Percentiles rank a stretch among this genome's conserved stretches.
These are phyloP conservation scores for Hypomecis punctinalis DNA, from an alignment of 2,888 invertebrate genomes.

Conservation along the genomic window DNA sequence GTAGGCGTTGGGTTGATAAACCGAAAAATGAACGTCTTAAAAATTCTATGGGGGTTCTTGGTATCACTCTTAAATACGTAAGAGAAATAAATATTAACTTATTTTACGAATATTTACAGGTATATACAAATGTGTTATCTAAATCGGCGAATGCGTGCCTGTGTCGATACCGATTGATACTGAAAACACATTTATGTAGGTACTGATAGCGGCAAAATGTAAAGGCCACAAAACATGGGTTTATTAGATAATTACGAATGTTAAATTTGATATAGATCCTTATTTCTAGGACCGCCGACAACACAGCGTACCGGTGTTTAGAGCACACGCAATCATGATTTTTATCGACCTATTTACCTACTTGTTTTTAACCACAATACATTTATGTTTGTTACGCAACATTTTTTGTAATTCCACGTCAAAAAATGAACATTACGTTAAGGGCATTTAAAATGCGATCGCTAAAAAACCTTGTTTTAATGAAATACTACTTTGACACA, in stretches of 20 bases:
- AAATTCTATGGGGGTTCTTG: too few relatives aligned
- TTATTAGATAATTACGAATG: constrained; percentile 78
- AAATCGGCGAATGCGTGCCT: constrained; percentile 58
- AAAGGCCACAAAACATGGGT: constrained; percentile 79
- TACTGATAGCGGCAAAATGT: constrained; percentile 78
- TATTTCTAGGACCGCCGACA: constrained; percentile 51
- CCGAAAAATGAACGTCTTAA: too few relatives aligned
- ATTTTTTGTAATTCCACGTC: too few relatives aligned
- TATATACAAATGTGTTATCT: constrained; percentile 48
- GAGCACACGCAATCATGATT: constrained; percentile 18
- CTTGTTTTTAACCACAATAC: not conserved
- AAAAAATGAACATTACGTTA: not conserved
- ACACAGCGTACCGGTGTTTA: constrained; percentile 29
- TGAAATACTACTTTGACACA: too few relatives aligned
- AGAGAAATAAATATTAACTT: constrained; percentile 35
- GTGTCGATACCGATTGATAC: constrained; percentile 67
- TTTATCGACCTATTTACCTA: constrained; percentile 21
- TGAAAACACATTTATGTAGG: constrained; percentile 66
- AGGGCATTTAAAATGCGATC: too few relatives aligned
- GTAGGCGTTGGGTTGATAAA: too few relatives aligned
- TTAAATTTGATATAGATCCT: constrained; percentile 73
- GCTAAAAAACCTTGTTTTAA: too few relatives aligned
- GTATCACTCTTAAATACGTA: too few relatives aligned
- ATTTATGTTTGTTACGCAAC: not conserved
- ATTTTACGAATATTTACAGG: constrained; percentile 40